Evolutionary conservation across 2,797 vertebrate genomes (phyloP).

Genomic region (Cossypha heuglini): DNA sequence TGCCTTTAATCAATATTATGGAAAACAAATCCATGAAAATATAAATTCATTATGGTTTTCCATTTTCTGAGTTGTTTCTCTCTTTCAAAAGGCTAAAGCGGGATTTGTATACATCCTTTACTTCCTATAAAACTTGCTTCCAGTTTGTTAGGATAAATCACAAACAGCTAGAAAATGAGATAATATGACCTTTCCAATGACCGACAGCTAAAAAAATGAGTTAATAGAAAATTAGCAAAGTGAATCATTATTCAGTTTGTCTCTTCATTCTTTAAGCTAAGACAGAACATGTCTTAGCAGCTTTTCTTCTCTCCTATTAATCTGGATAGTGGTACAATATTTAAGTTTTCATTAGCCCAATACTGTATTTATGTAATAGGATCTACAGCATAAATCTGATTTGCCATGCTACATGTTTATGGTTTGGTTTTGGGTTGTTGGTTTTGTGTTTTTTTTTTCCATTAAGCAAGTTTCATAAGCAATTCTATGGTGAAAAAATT

Average conservation of each 20-base stretch:
- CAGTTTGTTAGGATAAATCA: not conserved
- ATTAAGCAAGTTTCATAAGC: not conserved
- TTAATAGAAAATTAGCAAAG: not conserved
- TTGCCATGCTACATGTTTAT: not conserved
- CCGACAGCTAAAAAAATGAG: not conserved
- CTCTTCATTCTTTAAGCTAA: not conserved
- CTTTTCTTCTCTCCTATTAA: not conserved
- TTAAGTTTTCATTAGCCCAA: not conserved
- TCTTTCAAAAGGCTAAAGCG: not conserved
- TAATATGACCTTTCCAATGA: not conserved
- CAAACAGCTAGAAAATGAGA: not conserved
- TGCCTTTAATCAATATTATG: not conserved
- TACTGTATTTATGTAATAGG: not conserved
- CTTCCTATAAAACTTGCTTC: not conserved
- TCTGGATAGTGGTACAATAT: not conserved
- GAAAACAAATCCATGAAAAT: not conserved
- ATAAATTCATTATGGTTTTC: not conserved
- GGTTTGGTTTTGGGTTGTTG: not conserved
- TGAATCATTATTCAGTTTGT: not conserved
- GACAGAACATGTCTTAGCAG: not conserved
- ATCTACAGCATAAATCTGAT: not conserved
- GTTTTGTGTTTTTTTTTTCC: no score
- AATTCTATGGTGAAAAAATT: not conserved
- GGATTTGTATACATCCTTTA: not conserved
- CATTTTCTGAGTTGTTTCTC: not conserved